phyloP scores from a whole-genome alignment of 2,888 invertebrate genomes.

The Sphaerolaimus hirsutus region DNA sequence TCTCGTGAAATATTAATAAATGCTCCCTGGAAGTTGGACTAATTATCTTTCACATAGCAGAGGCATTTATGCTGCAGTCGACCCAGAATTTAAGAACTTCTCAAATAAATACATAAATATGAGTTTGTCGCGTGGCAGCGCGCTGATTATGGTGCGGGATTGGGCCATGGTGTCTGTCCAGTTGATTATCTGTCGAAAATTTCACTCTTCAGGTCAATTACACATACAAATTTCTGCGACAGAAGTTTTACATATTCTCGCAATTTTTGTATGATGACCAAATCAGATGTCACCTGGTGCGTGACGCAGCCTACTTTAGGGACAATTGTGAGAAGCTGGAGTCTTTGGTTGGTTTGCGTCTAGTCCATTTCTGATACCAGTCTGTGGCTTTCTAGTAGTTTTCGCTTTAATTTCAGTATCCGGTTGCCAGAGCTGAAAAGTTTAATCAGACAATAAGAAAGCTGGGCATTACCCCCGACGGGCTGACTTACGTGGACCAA shows the following conservation, averaged over 20 bases:
- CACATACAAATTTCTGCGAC: constrained; percentile 48
- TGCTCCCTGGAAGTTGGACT: too few species aligned
- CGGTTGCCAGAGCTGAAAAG: constrained; percentile 69
- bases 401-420: constrained; percentile 30
- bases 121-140: not conserved
- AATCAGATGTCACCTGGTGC: constrained; percentile 71
- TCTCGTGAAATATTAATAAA: too few species aligned
- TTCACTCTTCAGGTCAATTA: constrained; percentile 30
- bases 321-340: constrained; percentile 43
- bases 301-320: constrained; percentile 45
- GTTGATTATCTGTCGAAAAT: not conserved
- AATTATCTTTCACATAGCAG: too few species aligned
- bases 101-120: too few species aligned
- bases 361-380: not conserved
- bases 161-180: not conserved
- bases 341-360: constrained; percentile 32
- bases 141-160: not conserved
- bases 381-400: not conserved
- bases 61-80: too few species aligned
- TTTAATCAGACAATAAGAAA: constrained; percentile 72
- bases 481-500: constrained; percentile 66
- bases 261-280: constrained; percentile 94
- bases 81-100: too few species aligned
- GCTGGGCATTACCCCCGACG: constrained; percentile 54
- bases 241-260: constrained; percentile 75